Evolutionary conservation across 2,797 vertebrate species (phyloP).

Genomic region (Kryptopterus vitreolus): DNA sequence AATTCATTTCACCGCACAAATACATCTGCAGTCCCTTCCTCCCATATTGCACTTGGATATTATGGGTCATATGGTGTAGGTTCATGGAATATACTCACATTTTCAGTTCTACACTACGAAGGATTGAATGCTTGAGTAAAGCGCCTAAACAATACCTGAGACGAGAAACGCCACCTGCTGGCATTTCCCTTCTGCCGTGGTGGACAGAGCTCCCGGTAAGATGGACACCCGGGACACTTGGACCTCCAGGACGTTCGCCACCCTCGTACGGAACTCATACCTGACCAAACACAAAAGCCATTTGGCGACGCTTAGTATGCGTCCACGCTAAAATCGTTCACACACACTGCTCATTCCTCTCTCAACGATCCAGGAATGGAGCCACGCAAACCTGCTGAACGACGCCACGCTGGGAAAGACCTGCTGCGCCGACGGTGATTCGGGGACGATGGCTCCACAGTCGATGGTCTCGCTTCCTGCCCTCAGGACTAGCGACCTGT

Average conservation of each 20-base stretch:
- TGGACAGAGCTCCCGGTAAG: constrained; percentile 58
- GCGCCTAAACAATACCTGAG: constrained; percentile 64
- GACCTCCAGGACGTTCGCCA: constrained; percentile 62
- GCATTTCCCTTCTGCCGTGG: constrained; percentile 53
- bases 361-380: no score
- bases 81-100: not conserved
- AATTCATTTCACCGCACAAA: not conserved
- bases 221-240: constrained; percentile 65
- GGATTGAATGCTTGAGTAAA: no score
- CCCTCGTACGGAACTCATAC: constrained; percentile 70
- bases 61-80: not conserved
- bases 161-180: constrained; percentile 69
- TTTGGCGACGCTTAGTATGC: not conserved
- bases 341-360: not conserved
- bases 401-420: constrained; percentile 60
- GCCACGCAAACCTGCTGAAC: constrained; percentile 68
- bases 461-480: constrained; percentile 47
- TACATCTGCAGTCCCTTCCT: not conserved
- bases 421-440: constrained; percentile 68
- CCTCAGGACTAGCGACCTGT: constrained; percentile 68
- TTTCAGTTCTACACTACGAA: not conserved
- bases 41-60: not conserved
- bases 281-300: constrained; percentile 54
- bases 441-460: constrained; percentile 70
- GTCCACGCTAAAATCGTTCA: not conserved